Evolutionary conservation across 2,888 invertebrate genomes (phyloP), one percentile per base, ranked within the genome.

Genomic region (Endotricha flammealis): DNA sequence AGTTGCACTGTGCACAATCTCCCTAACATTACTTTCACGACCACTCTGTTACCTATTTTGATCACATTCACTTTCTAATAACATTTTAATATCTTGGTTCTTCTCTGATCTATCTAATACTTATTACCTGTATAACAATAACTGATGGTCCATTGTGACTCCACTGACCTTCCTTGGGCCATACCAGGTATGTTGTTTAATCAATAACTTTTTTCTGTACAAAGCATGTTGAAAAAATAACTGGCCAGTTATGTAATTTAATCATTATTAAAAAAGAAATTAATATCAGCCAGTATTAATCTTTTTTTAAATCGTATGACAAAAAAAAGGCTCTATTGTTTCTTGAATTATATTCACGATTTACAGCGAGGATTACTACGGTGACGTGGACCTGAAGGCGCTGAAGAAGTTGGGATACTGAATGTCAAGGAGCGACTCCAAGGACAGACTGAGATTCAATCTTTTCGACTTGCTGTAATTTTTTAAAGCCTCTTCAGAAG

Each of bases 331-430:
- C 25, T 22, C 4, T 16, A 28, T 13, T 16, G 16, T 3, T 29
- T 4, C 32, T 53, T 43, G 32, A 49, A 50, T 13, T 32, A 12
- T 50, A 27, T 43, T 56, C 36, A 35, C 39, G 33, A 38, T 60
- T 81, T 77, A 57, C 89, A 95, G 96, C 85, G 95, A 95, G 88
- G 95, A 96, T 86, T 96, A 96, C 88, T 96, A 96, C 78, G 95
- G 95, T 53, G 95, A 95, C 69, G 92, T 95, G 63, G 95, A 96
- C 80, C 88, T 96, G 54, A 96, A 96, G 85, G 92, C 93, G 41
- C 87, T 95, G 66, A 93, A 93, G 88, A 95, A 95, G 76, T 82
- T 92, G 83, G 95, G 94, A 70, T 91, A 90, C 81, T 91, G 85
- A 86, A 89, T 85, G 81, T 62, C 77, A 60, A 72, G 82, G 74